Evolutionary conservation across 2,888 invertebrate genomes (phyloP).

Genomic region (Diarsia mendica): DNA sequence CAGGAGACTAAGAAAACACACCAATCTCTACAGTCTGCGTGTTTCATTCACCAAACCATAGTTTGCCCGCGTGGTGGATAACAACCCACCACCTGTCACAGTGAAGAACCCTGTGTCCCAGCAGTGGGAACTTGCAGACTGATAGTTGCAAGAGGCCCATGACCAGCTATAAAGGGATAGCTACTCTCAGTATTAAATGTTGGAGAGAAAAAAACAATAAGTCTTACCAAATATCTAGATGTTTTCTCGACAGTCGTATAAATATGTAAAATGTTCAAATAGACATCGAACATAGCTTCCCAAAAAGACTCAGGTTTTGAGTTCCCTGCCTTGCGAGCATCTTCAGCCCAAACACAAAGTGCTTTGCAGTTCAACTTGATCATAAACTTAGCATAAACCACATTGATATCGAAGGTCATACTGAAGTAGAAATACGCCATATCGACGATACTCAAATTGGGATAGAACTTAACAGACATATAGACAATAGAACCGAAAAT

Average conservation of each 20-base stretch:
- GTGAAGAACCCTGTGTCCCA: background rate
- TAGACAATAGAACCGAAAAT: slow-evolving; percentile 17
- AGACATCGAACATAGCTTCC: slow-evolving; percentile 35
- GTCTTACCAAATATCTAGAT: slow-evolving; percentile 12
- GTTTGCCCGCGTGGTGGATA: background rate
- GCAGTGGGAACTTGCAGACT: background rate
- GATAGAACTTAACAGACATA: slow-evolving; percentile 9
- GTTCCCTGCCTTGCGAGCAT: slow-evolving; percentile 9
- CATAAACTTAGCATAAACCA: slow-evolving; percentile 12
- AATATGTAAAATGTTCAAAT: slow-evolving; percentile 23
- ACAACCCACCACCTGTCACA: background rate
- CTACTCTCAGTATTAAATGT: background rate
- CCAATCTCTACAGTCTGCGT: background rate
- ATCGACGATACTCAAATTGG: background rate
- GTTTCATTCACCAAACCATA: background rate
- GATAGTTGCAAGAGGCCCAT: background rate
- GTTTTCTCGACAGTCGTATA: slow-evolving; percentile 8
- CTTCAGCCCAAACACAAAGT: slow-evolving; percentile 20
- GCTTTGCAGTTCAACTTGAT: slow-evolving; percentile 15
- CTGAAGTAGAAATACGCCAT: slow-evolving; percentile 27
- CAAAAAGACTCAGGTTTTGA: slow-evolving; percentile 24
- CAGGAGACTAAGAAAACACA: background rate
- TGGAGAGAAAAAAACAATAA: background rate
- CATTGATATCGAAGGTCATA: slow-evolving; percentile 31
- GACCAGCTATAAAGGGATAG: background rate